Evolutionary conservation across 2,797 vertebrate genomes (phyloP).

Genomic region (Chelmon rostratus): DNA sequence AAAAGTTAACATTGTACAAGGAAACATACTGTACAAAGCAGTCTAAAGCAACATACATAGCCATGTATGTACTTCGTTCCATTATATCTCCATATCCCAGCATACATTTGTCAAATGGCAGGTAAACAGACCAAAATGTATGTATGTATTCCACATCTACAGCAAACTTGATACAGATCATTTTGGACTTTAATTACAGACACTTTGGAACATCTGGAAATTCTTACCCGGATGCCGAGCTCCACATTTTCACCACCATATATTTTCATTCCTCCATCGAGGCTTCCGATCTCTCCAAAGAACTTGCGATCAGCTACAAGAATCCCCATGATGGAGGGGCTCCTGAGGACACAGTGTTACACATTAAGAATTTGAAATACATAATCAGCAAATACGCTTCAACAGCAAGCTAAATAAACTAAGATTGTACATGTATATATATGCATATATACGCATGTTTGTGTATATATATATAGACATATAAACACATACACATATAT

Average conservation of each 20-base stretch:
- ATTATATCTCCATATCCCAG: neutral
- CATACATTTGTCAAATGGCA: neutral
- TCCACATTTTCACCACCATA: constrained; percentile 92
- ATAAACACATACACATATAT: no score
- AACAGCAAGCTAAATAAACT: no score
- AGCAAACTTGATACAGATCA: neutral
- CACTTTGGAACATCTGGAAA: no score
- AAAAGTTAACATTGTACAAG: neutral
- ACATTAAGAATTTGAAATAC: neutral
- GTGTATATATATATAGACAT: no score
- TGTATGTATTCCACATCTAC: neutral
- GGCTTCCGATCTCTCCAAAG: constrained; percentile 85
- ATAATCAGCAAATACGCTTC: no score
- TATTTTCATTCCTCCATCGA: constrained; percentile 88
- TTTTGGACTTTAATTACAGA: neutral
- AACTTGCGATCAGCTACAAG: constrained; percentile 86
- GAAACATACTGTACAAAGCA: neutral
- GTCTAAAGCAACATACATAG: neutral
- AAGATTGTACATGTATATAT: no score
- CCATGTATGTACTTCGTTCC: neutral
- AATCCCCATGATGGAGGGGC: constrained; percentile 89
- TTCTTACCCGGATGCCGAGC: constrained; percentile 85
- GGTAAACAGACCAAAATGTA: no score
- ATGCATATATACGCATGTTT: no score
- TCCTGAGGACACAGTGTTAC: constrained; percentile 69